These are phyloP conservation scores for Mionectes macconnelli DNA, from an alignment of 2,113 vertebrate genomes.

Conservation along the genomic window DNA sequence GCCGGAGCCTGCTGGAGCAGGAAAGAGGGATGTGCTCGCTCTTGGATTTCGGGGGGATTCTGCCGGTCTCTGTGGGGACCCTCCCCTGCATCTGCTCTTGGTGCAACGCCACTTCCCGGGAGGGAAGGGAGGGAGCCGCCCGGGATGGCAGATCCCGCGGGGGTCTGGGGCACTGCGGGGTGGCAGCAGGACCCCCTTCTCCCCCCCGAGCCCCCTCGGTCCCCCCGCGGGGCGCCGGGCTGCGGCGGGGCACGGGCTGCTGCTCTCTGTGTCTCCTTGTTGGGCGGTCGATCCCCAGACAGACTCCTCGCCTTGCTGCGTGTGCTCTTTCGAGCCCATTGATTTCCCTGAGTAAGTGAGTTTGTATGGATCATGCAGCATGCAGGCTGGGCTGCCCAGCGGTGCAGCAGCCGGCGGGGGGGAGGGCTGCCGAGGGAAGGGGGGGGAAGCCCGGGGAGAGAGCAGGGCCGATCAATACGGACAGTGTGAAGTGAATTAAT, in stretches of 20 bases:
- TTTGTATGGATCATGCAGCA: constrained; percentile 74
- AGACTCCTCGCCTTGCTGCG: constrained; percentile 65
- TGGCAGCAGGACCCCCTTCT: background rate
- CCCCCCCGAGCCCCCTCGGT: background rate
- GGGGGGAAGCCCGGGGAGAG: background rate
- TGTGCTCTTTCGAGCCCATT: constrained; percentile 67
- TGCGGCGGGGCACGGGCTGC: background rate
- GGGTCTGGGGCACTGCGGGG: background rate
- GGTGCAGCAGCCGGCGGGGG: constrained; percentile 51
- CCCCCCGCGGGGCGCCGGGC: background rate
- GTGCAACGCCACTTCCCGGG: rapidly evolving
- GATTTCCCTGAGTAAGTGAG: constrained; percentile 74
- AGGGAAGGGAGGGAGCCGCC: rapidly evolving
- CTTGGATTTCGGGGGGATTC: rapidly evolving
- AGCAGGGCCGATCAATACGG: constrained; percentile 60
- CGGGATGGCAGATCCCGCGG: rapidly evolving
- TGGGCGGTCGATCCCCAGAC: constrained; percentile 63
- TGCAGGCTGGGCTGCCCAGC: constrained; percentile 46
- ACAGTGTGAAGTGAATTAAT: constrained; percentile 76
- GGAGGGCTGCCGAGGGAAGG: background rate
- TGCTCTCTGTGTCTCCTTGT: constrained; percentile 46
- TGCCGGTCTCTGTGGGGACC: background rate
- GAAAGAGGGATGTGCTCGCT: background rate
- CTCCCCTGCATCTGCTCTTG: background rate
- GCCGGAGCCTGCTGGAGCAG: rapidly evolving